Base-by-base conservation (phyloP, 1,140 invertebrate genomes). In the Linepithema humile region DNA sequence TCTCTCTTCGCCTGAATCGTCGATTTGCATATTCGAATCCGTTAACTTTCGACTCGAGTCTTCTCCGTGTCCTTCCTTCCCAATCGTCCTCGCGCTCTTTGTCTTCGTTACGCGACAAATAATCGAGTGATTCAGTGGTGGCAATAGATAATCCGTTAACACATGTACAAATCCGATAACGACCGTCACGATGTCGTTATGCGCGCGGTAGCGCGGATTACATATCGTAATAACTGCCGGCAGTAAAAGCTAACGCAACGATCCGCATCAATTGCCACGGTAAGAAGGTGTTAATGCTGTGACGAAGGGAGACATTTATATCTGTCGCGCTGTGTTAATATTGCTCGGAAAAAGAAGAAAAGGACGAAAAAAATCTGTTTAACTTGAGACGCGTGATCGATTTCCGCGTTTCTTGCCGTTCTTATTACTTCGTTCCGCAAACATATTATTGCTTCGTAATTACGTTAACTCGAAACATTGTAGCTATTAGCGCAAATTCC, bases 11-110 rank as follows among this genome's bases (percentile, higher is more conserved):
- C 26, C 59, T 77, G 86, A 84, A 82, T 87, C 73, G 62, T 9
- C 65, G 50, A 88, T 88, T 88, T 88, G 82, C 87, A 88, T 85
- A 80, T 77, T 64, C 74, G 75, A 38, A 53, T 55, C 75, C 75
- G 75, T 80, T 80, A 80, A 43, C 48, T 69, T 69, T 53, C 35
- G 48, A 55, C n/a, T 55, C 4, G 45, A 53, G 9, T 26, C 29
- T 6, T 12, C 43, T n/a, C 29, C n/a, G 62, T 23, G 35, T 48
- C 15, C 55, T 10, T 78, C 23, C 45, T 65, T 23, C 5, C 2
- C 40, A 12, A 9, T 17, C 29, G 12, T 38, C 15, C 40, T 1
- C 7, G n/a, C 60, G 29, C 35, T 20, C 64, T 20, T 69, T 55
- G 2, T 48, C 40, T 75, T 75, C 57, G 73, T 55, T 40, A 32